phyloP scores from a whole-genome alignment of 2,888 invertebrate species.

The Nomada hirtipes region DNA sequence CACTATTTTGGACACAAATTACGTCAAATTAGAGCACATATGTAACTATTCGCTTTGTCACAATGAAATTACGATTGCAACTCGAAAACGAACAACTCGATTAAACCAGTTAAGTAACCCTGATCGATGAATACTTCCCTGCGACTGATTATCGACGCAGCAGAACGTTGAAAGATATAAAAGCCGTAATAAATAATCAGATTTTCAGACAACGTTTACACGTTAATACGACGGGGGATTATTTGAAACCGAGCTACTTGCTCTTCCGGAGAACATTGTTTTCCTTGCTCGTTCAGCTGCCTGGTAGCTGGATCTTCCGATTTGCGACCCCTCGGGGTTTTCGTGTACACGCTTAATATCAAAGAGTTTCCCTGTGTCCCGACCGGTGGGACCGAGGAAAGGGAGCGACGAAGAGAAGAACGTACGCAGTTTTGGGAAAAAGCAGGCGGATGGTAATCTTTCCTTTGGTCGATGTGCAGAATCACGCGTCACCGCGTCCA shows the following conservation, averaged over 20 bases:
- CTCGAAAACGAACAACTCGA: too few species aligned
- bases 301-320: constrained; percentile 32
- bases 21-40: too few species aligned
- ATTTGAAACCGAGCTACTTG: not conserved
- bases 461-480: constrained; percentile 84
- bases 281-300: constrained; percentile 57
- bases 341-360: constrained; percentile 73
- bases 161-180: too few species aligned
- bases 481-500: constrained; percentile 82
- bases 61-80: too few species aligned
- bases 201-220: not conserved
- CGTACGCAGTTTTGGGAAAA: constrained; percentile 72
- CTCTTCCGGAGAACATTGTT: constrained; percentile 49
- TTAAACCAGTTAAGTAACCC: too few species aligned
- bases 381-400: constrained; percentile 28
- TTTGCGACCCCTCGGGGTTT: constrained; percentile 52
- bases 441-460: constrained; percentile 79
- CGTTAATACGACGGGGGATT: not conserved
- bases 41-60: too few species aligned
- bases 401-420: constrained; percentile 55
- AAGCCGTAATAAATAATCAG: not conserved
- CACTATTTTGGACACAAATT: too few species aligned
- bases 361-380: constrained; percentile 66
- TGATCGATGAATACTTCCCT: too few species aligned
- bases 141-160: too few species aligned